Base-by-base conservation (phyloP, 2,888 invertebrate genomes). In the Troilus luridus region DNA sequence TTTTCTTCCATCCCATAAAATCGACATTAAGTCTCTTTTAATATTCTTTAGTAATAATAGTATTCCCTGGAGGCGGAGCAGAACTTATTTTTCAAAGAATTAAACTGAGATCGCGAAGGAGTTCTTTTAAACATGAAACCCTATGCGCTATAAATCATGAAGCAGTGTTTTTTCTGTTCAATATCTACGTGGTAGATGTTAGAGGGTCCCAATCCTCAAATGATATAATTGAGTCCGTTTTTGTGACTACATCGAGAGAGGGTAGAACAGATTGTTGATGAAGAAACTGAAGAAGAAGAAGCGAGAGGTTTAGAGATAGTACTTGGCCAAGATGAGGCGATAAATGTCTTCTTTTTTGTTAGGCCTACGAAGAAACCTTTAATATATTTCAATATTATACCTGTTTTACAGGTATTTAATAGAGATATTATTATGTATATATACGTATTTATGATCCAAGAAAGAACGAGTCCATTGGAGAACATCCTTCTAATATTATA, bases 1-100 rank as follows among this genome's bases (percentile, higher is more conserved):
- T 24, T 24, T n/a, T 12, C 67, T 12, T 5, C 24, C 24, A 67
- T 24, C 11, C 14, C 67, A 67, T 67, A 67, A 67, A 67, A 67
- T 24, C 14, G 14, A 67, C 24, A 24, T 67, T 67, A 24, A 5
- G 6, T 67, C 24, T 67, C 67, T 64, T 41, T 64, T 24, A 24
- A 67, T 67, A 24, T 67, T 67, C 67, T 67, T 67, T 67, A 14
- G 24, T 67, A 67, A 67, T 67, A 67, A 67, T 67, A 67, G 12
- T 67, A 11, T 14, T 67, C 12, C 24, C 12, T 6, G 24, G 24
- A 67, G 67, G 24, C 12, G 67, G 67, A 14, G 9, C 12, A 67
- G 10, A 24, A 67, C n/a, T 24, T 24, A 0, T 67, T 67, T 67
- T 64, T 64, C n/a, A 14, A 7, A 62, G 21, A 62, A 62, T 62